A percentile compares a stretch with the other conserved stretches of the same genome.
These are phyloP conservation scores for Tiliacea citrago DNA, from an alignment of 2,888 invertebrate genomes.

Conservation along the genomic window DNA sequence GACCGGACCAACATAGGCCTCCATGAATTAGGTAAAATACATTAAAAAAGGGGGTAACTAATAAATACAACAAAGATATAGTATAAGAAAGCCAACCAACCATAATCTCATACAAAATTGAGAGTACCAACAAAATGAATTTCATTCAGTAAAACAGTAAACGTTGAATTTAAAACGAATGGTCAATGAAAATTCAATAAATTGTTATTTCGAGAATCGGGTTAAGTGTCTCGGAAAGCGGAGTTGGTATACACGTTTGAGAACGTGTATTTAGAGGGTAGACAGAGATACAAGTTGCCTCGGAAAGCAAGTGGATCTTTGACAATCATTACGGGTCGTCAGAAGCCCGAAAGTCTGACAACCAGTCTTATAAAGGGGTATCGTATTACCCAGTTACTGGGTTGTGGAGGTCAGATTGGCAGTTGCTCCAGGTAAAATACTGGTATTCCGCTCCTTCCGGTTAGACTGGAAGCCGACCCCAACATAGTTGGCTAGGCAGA, in stretches of 20 bases:
- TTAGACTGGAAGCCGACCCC: no score
- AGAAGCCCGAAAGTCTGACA: no score
- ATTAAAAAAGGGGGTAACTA: neutral
- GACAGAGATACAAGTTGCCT: neutral
- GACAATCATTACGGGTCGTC: no score
- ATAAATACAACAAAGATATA: neutral
- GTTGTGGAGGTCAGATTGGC: no score
- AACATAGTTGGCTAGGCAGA: no score
- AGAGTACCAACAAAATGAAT: slow-evolving; percentile 12
- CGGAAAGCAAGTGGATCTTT: no score
- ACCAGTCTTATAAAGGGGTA: no score
- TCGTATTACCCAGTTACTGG: no score
- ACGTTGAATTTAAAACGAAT: slow-evolving; percentile 39
- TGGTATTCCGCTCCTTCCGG: no score
- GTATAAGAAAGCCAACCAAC: neutral
- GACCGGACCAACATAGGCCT: neutral
- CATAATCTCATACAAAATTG: slow-evolving; percentile 12
- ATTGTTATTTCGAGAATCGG: slow-evolving; percentile 41
- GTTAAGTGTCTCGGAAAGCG: slow-evolving; percentile 28
- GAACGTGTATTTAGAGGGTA: neutral
- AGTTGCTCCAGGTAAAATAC: no score
- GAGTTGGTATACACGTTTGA: slow-evolving; percentile 7
- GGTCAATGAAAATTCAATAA: slow-evolving; percentile 60
- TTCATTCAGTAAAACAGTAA: slow-evolving; percentile 30
- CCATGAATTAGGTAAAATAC: neutral